Conservation (phyloP, 2,888 invertebrate genomes). For the Antheraea assamensis region DNA sequence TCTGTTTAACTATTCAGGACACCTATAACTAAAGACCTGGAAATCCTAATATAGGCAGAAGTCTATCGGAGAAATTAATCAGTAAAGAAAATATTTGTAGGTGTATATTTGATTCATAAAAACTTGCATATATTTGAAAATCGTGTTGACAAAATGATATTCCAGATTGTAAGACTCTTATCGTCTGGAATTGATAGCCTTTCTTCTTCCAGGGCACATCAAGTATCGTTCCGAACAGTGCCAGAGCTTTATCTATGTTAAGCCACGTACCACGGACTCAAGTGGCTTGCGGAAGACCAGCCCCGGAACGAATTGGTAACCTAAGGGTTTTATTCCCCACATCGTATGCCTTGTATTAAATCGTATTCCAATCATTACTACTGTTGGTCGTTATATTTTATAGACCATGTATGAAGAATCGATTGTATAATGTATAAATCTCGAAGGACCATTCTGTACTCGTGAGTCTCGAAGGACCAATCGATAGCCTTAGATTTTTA, state of each 20-base stretch:
- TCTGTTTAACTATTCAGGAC: neutral
- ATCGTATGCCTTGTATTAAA: too few relatives aligned
- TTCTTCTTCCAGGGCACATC: constrained; percentile 47
- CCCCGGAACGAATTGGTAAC: constrained; percentile 44
- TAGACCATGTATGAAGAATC: neutral
- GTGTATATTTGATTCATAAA: too few relatives aligned
- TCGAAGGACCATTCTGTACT: too few relatives aligned
- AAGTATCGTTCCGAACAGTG: constrained; percentile 56
- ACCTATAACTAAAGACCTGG: neutral
- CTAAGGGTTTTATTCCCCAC: neutral
- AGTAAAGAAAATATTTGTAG: neutral
- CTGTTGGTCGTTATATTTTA: neutral
- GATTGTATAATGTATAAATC: neutral
- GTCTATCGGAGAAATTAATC: neutral
- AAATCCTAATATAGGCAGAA: neutral
- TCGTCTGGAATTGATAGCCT: too few relatives aligned
- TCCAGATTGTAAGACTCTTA: too few relatives aligned
- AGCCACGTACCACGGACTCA: constrained; percentile 47
- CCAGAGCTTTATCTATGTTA: constrained; percentile 55
- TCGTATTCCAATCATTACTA: neutral
- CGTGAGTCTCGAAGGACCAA: too few relatives aligned
- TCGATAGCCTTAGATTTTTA: too few relatives aligned
- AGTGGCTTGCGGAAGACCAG: constrained; percentile 37
- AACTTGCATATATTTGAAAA: too few relatives aligned
- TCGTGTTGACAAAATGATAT: too few relatives aligned